A percentile compares a stretch with the other conserved stretches of the same genome.
These are phyloP conservation scores for Bufotes viridis DNA, from an alignment of 2,797 vertebrate genomes.

Conservation along the genomic window DNA sequence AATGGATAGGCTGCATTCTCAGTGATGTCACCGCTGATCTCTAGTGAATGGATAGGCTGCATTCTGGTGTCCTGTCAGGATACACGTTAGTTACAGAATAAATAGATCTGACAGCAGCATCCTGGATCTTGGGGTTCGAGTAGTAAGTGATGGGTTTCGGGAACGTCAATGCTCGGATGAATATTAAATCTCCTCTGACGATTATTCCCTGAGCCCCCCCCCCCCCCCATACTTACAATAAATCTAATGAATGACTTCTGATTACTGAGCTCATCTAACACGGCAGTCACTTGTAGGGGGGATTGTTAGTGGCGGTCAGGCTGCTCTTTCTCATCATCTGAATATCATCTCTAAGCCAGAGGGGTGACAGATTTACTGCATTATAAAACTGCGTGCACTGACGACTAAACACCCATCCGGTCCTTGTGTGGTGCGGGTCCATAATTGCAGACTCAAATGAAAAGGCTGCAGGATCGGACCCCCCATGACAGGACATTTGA, in stretches of 20 bases:
- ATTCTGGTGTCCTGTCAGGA: neutral
- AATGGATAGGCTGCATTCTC: neutral
- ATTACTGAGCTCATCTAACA: constrained; percentile 65
- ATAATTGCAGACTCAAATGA: neutral
- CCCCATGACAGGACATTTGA: neutral
- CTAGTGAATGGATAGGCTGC: neutral
- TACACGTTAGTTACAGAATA: no score
- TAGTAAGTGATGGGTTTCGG: no score
- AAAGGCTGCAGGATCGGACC: neutral
- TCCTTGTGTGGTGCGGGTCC: neutral
- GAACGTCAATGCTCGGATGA: neutral
- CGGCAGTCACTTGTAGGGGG: constrained; percentile 67
- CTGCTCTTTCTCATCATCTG: constrained; percentile 60
- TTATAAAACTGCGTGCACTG: no score
- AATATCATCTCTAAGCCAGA: constrained; percentile 39
- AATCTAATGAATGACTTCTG: constrained; percentile 63
- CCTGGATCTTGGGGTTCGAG: no score
- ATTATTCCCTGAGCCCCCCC: neutral
- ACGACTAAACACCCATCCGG: no score
- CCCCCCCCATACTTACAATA: constrained; percentile 65
- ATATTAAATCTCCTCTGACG: neutral
- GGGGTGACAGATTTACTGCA: no score
- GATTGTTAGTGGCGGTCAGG: constrained; percentile 63
- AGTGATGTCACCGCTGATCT: neutral
- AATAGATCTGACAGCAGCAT: no score